Conservation (phyloP, 2,888 invertebrate species). For the Iphiclides podalirius region DNA sequence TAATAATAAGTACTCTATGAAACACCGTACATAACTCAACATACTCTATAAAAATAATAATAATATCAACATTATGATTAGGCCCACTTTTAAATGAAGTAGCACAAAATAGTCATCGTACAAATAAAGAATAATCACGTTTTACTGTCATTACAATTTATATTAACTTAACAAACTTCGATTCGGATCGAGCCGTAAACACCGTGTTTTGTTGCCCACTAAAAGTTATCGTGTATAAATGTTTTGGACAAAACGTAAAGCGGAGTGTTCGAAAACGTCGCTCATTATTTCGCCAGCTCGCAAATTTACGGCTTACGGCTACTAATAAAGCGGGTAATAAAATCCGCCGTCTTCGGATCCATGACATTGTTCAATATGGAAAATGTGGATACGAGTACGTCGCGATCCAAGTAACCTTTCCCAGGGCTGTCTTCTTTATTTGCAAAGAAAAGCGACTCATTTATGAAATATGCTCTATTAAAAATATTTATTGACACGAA, state of each 20-base stretch:
- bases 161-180: not conserved
- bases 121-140: too few relatives aligned
- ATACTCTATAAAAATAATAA: too few relatives aligned
- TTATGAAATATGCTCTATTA: too few relatives aligned
- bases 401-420: slow-evolving; percentile 28
- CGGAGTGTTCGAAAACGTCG: too few relatives aligned
- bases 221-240: slow-evolving; percentile 22
- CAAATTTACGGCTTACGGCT: slow-evolving; percentile 31
- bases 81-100: too few relatives aligned
- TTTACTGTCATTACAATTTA: not conserved
- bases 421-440: not conserved
- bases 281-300: slow-evolving; percentile 31
- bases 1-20: too few relatives aligned
- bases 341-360: slow-evolving; percentile 25
- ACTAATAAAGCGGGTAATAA: slow-evolving; percentile 35
- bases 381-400: too few relatives aligned
- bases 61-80: too few relatives aligned
- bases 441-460: too few relatives aligned
- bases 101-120: too few relatives aligned
- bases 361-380: slow-evolving; percentile 26
- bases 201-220: slow-evolving; percentile 23
- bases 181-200: slow-evolving; percentile 7
- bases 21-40: too few relatives aligned
- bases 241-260: slow-evolving; percentile 8
- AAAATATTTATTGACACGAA: too few relatives aligned